A percentile compares a stretch with the other conserved stretches of the same genome.
These are phyloP conservation scores for Puffinus mauretanicus DNA, from an alignment of 2,113 vertebrate genomes.

Conservation along the genomic window DNA sequence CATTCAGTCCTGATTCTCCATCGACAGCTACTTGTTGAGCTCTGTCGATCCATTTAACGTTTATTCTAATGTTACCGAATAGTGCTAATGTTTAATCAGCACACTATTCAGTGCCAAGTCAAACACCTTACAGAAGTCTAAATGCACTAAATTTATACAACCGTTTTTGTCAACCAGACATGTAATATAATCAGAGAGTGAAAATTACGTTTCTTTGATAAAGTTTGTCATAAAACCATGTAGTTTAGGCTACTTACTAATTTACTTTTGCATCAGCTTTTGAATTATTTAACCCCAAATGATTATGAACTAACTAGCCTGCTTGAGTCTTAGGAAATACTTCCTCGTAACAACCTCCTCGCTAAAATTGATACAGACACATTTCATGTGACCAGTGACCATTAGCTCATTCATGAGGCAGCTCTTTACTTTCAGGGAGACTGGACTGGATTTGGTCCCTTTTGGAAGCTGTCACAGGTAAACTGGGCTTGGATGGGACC, in stretches of 20 bases:
- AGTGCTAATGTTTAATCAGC: constrained; percentile 51
- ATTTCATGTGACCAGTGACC: background rate
- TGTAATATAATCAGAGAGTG: constrained; percentile 27
- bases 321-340: background rate
- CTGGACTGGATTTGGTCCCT: background rate
- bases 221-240: constrained; percentile 19
- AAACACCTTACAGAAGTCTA: constrained; percentile 30
- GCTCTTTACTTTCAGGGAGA: background rate
- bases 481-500: background rate
- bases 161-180: constrained; percentile 6
- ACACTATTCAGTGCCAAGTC: constrained; percentile 22
- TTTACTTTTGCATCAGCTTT: constrained; percentile 28
- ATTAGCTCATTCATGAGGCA: background rate
- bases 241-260: constrained; percentile 17
- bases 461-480: background rate
- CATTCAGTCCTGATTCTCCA: background rate
- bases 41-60: background rate
- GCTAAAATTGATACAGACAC: background rate
- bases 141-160: background rate
- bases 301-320: background rate
- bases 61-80: constrained; percentile 13
- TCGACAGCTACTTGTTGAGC: background rate
- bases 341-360: background rate
- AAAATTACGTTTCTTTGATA: constrained; percentile 52
- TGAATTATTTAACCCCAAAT: constrained; percentile 46